A percentile compares a stretch with the other conserved stretches of the same genome.
Conservation (phyloP, 2,888 invertebrate genomes). For the Epinotia ramella region DNA sequence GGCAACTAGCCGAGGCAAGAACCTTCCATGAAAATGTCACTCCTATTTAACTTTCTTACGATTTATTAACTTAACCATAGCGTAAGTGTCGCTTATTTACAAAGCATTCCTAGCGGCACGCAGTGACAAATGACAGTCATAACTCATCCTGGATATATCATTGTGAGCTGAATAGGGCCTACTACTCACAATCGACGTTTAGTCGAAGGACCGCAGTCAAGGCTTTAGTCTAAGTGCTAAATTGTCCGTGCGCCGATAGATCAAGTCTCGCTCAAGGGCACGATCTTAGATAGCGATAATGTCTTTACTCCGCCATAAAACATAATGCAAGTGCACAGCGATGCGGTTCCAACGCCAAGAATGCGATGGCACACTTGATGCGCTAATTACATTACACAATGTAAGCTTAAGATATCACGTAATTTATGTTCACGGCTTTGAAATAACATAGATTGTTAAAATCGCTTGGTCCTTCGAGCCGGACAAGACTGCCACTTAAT, state of each 20-base stretch:
- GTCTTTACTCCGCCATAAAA: constrained; percentile 47
- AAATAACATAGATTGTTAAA: not conserved
- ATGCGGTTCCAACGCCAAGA: constrained; percentile 24
- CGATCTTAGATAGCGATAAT: constrained; percentile 54
- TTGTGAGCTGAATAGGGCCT: constrained; percentile 26
- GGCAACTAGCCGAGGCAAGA: constrained; percentile 3
- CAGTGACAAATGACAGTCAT: constrained; percentile 33
- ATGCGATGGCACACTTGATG: constrained; percentile 43
- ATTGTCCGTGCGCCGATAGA: constrained; percentile 48
- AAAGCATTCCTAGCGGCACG: constrained; percentile 22
- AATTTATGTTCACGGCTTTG: not conserved
- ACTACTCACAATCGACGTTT: constrained; percentile 27
- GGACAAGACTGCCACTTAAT: constrained; percentile 25
- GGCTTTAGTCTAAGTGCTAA: constrained; percentile 49
- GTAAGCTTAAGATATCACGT: not conserved
- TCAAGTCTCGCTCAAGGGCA: constrained; percentile 51
- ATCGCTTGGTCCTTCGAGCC: constrained; percentile 25
- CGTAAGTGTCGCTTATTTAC: constrained; percentile 10
- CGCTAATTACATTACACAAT: constrained; percentile 15
- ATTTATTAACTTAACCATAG: constrained; percentile 21
- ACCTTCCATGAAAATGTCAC: constrained; percentile 20
- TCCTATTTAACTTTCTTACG: constrained; percentile 12
- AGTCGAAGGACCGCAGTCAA: constrained; percentile 38
- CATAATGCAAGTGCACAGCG: constrained; percentile 25
- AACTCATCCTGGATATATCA: constrained; percentile 25